Conservation (phyloP, 2,888 invertebrate species). For the Stenotaenia linearis region DNA sequence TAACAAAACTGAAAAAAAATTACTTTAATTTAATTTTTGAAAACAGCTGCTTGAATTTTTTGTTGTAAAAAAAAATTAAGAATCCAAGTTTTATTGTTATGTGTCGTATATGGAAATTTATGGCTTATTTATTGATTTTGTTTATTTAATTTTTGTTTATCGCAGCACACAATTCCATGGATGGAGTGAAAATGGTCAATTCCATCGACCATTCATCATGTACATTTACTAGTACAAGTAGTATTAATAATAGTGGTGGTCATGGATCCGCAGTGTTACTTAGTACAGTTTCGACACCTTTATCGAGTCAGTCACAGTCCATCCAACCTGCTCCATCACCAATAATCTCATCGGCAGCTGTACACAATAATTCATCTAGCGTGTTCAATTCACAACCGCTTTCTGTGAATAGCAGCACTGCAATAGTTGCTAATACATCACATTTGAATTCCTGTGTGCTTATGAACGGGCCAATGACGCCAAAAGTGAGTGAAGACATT, state of each 20-base stretch:
- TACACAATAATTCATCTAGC: constrained; percentile 34
- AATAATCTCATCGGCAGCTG: constrained; percentile 36
- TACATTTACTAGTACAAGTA: neutral
- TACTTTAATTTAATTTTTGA: neutral
- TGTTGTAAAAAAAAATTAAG: neutral
- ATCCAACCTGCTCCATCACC: constrained; percentile 35
- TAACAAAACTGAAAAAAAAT: neutral
- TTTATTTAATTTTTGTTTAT: constrained; percentile 17
- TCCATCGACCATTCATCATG: constrained; percentile 31
- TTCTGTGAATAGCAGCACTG: constrained; percentile 29
- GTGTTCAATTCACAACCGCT: constrained; percentile 34
- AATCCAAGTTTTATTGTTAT: neutral
- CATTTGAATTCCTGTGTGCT: constrained; percentile 39
- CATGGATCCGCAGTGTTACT: neutral
- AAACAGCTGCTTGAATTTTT: neutral
- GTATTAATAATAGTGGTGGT: constrained; percentile 13
- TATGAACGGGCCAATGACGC: constrained; percentile 52
- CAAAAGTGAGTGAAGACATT: constrained; percentile 40
- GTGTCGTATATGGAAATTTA: neutral
- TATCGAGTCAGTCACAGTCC: constrained; percentile 33
- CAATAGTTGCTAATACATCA: neutral
- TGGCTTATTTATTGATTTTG: neutral
- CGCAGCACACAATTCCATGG: constrained; percentile 33
- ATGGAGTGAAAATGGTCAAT: constrained; percentile 33
- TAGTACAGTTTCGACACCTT: constrained; percentile 27